Conservation (phyloP, 2,113 vertebrate genomes). For the Rhinopomastus cyanomelas region DNA sequence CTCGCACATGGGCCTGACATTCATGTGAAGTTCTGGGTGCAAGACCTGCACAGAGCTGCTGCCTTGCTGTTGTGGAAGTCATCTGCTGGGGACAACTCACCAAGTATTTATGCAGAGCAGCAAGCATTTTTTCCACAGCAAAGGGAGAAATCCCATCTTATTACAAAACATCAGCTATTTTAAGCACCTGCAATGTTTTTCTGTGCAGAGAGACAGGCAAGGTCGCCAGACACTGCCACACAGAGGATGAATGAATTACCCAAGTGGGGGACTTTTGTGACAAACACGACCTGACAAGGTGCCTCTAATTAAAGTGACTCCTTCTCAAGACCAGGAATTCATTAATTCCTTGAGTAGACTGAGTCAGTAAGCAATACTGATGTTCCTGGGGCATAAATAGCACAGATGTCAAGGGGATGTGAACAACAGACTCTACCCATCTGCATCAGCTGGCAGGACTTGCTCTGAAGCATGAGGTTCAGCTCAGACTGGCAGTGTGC, state of each 20-base stretch:
- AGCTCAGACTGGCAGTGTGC: not conserved
- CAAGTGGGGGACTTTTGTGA: not conserved
- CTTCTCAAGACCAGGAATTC: slow-evolving; percentile 15
- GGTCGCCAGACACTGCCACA: not conserved
- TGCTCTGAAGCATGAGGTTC: not conserved
- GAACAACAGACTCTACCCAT: not conserved
- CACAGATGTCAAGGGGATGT: not conserved
- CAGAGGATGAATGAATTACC: not conserved
- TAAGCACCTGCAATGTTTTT: slow-evolving; percentile 29
- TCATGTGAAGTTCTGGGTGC: not conserved
- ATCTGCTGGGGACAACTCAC: not conserved
- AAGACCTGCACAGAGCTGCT: not conserved
- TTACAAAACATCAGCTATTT: slow-evolving; percentile 46
- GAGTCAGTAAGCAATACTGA: not conserved
- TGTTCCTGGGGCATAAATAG: not conserved
- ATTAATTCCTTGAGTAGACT: not conserved
- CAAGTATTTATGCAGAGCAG: not conserved
- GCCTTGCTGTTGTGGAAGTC: not conserved
- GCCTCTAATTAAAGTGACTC: not conserved
- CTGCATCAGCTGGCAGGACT: not conserved
- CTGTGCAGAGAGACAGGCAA: not conserved
- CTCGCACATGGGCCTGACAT: not conserved
- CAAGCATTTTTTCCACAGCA: not conserved
- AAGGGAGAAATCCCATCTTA: slow-evolving; percentile 15
- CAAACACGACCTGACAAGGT: not conserved